A percentile compares a stretch with the other conserved stretches of the same genome.
These are phyloP conservation scores for Crypturellus tataupa DNA, from an alignment of 2,797 vertebrate genomes.

Conservation along the genomic window DNA sequence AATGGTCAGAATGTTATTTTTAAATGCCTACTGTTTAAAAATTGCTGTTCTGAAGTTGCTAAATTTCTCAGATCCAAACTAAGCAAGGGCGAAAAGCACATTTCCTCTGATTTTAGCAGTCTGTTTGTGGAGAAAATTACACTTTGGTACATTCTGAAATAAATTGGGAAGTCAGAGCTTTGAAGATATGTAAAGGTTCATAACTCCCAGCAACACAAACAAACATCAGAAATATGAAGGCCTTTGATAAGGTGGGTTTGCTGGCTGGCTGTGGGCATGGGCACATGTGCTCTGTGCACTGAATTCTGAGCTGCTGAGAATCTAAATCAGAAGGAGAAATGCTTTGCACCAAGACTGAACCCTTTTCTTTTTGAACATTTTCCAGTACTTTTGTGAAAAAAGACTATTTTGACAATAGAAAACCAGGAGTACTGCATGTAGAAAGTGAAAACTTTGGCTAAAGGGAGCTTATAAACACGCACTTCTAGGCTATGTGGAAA, in stretches of 20 bases:
- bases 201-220: neutral
- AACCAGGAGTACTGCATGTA: neutral
- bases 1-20: neutral
- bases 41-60: neutral
- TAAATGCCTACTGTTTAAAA: neutral
- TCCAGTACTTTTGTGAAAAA: neutral
- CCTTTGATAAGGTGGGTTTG: neutral
- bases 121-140: neutral
- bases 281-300: neutral
- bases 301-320: neutral
- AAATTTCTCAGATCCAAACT: neutral
- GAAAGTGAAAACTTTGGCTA: neutral
- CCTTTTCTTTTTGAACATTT: neutral
- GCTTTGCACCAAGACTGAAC: neutral
- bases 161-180: neutral
- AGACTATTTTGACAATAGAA: neutral
- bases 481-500: neutral
- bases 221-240: neutral
- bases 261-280: fast-evolving
- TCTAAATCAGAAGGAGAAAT: neutral
- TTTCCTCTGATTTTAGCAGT: neutral
- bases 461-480: neutral
- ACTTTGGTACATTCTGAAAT: neutral
- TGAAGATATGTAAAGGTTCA: neutral
- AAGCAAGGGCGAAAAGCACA: neutral